Evolutionary conservation across 2,888 invertebrate species (phyloP), one percentile per base, ranked within the genome.

Genomic region (Cremastobaeus sp.): DNA sequence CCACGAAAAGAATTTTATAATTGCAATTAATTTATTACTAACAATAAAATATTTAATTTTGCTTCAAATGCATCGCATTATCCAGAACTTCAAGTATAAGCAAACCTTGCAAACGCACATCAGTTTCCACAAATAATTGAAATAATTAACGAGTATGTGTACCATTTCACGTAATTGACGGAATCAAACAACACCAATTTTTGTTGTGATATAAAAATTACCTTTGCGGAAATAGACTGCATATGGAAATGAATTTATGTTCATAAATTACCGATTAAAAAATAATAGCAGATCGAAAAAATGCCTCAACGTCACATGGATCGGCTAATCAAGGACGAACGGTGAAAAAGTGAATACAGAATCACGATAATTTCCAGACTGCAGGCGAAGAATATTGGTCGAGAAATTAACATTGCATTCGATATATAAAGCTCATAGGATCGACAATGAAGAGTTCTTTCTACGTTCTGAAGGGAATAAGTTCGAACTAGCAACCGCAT

Each of bases 181-280:
- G 25, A 37, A 37, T 35, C 25, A 14, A 25, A 14, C 4, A n/a
- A 1, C 17, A 25, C 11, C 21, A 20, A 35, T 50, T 52, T 52
- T 37, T 15, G 37, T 54, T 18, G 18, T 1, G 12, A 28, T 17
- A 39, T 54, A 11, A 54, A 54, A 54, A 11, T 21, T 35, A 12
- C 39, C 18, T 28, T 54, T 30, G 30, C 54, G 55, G 55, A 55
- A 55, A 55, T 39, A 54, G 39, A 20, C 14, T 43, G 54, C 20
- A 28, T 45, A 47, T 17, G 11, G 18, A 39, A 48, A 12, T 6
- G 28, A 47, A 45, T 47, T 35, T 18, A 47, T 48, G 47, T 28
- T 48, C 47, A 60, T 48, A 48, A 48, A 60, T 60, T 60, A 35
- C 15, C 8, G 8, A 14, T 55, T 20, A 39, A 41, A 54, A 54